phyloP scores from a whole-genome alignment of 2,888 invertebrate genomes.

The Eueremaeus valkanovi region DNA sequence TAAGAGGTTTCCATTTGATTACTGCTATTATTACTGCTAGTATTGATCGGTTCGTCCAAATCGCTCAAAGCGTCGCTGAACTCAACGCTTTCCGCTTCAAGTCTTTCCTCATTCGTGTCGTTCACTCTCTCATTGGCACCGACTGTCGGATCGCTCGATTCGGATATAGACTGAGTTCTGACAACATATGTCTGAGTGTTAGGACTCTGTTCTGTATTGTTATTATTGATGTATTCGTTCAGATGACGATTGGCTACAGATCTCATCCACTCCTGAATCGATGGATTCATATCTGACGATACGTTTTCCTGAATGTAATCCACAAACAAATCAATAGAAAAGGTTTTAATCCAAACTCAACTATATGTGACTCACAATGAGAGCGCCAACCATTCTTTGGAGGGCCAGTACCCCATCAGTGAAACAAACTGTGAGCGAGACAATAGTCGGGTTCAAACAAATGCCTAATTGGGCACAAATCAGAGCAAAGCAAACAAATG shows the following conservation, averaged over 20 bases:
- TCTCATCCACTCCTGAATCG: conserved; percentile 54
- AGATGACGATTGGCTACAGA: conserved; percentile 37
- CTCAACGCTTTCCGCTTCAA: neutral
- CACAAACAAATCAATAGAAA: neutral
- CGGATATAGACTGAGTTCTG: neutral
- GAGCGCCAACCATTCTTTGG: conserved; percentile 51
- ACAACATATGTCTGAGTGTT: neutral
- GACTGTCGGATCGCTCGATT: neutral
- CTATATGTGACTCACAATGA: conserved; percentile 51
- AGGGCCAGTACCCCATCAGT: conserved; percentile 52
- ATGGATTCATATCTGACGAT: conserved; percentile 52
- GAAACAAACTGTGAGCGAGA: conserved; percentile 50
- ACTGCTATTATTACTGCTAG: neutral
- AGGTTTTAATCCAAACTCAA: neutral
- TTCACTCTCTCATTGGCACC: neutral
- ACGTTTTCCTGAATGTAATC: conserved; percentile 51
- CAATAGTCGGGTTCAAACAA: too few species aligned
- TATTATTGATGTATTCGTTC: conserved; percentile 29
- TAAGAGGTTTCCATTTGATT: neutral
- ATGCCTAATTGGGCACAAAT: too few species aligned
- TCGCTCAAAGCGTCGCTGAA: conserved; percentile 37
- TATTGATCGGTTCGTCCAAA: conserved; percentile 6
- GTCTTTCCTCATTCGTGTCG: neutral
- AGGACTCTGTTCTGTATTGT: conserved; percentile 18
- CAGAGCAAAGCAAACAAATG: too few species aligned